These are phyloP conservation scores for Eleginops maclovinus DNA, from an alignment of 2,113 vertebrate genomes.

Conservation along the genomic window DNA sequence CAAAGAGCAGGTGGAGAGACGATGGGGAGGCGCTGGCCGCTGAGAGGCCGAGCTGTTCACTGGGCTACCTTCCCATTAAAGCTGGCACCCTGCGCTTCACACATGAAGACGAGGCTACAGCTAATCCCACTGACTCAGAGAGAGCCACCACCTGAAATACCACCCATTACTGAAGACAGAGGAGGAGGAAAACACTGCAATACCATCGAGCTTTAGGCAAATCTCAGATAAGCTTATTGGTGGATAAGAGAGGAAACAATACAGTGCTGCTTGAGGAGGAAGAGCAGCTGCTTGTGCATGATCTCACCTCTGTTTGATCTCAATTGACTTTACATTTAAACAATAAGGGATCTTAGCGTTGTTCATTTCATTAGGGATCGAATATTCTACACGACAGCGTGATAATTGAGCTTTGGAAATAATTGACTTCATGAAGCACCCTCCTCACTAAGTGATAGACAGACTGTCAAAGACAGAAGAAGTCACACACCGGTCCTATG, in stretches of 20 bases:
- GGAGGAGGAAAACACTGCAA: constrained; percentile 9
- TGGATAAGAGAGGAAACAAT: constrained; percentile 26
- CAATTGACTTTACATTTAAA: constrained; percentile 30
- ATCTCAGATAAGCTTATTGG: constrained; percentile 2
- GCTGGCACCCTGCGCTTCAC: constrained; percentile 68
- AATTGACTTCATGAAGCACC: constrained; percentile 23
- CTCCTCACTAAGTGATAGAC: constrained; percentile 55
- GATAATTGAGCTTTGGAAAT: constrained; percentile 16
- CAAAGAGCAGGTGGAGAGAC: constrained; percentile 76
- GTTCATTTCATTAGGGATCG: constrained; percentile 39
- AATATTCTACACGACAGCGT: neutral
- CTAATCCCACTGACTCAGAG: constrained; percentile 56
- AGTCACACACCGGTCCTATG: constrained; percentile 48
- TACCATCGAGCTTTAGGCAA: constrained; percentile 21
- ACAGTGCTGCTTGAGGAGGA: neutral
- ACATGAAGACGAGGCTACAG: constrained; percentile 53
- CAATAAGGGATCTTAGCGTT: constrained; percentile 1
- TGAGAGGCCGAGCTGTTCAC: constrained; percentile 77
- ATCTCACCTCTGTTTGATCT: constrained; percentile 21
- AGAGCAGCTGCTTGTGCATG: neutral
- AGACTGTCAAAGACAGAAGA: constrained; percentile 39
- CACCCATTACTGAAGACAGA: constrained; percentile 14
- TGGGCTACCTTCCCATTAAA: constrained; percentile 74
- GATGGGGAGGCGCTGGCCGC: constrained; percentile 72
- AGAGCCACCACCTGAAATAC: constrained; percentile 50